These are phyloP conservation scores for Acrobasis repandana DNA, from an alignment of 2,888 invertebrate species.

Conservation along the genomic window DNA sequence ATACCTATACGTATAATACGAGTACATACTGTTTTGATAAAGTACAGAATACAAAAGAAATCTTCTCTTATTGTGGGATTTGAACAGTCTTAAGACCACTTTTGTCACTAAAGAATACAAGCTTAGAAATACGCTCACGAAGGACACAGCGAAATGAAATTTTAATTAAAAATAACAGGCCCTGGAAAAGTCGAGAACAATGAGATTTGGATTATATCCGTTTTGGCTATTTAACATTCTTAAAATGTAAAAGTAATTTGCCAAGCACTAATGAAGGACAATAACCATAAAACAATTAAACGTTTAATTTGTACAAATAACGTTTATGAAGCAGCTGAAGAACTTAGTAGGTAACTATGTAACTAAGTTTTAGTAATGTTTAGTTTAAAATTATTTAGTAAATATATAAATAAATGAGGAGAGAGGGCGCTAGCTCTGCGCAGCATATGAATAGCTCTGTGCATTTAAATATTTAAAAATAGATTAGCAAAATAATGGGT, in stretches of 20 bases:
- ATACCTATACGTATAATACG: no score
- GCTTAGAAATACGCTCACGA: constrained; percentile 6
- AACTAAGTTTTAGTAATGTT: no score
- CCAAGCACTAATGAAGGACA: constrained; percentile 2
- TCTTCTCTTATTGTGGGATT: not conserved
- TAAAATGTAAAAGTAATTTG: constrained; percentile 9
- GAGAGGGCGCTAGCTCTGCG: no score
- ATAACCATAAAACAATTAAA: constrained; percentile 1
- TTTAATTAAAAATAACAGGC: constrained; percentile 18
- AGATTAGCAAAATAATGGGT: no score
- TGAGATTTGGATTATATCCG: constrained; percentile 5
- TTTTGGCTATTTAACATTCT: constrained; percentile 12
- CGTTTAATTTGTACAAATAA: not conserved
- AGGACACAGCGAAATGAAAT: not conserved
- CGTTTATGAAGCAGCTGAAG: no score
- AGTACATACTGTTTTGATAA: no score
- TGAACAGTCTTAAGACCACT: not conserved
- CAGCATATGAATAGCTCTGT: no score
- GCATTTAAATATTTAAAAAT: no score
- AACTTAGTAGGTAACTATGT: no score
- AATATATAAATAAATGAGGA: no score
- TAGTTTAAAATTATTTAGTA: no score
- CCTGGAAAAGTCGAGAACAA: constrained; percentile 6
- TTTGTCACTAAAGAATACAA: constrained; percentile 1
- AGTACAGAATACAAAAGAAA: not conserved